Conservation (phyloP, 2,797 vertebrate species). For the Macrochelys suwanniensis region DNA sequence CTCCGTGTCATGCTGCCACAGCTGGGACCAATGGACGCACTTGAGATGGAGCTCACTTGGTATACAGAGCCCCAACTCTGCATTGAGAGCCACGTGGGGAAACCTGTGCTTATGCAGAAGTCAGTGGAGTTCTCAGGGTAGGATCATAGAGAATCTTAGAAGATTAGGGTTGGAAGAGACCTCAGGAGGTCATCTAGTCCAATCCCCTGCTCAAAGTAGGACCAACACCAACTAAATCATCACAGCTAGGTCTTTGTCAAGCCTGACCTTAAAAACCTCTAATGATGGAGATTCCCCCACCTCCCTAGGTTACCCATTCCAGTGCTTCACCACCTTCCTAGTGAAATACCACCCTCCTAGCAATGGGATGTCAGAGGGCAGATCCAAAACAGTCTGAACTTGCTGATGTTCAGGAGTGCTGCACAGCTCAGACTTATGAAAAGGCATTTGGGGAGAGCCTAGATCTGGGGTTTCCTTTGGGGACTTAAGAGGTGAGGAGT, state of each 20-base stretch:
- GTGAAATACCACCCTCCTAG: too few relatives aligned
- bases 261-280: too few relatives aligned
- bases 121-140: neutral
- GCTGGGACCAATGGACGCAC: rapidly evolving
- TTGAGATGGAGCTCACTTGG: neutral
- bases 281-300: too few relatives aligned
- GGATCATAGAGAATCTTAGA: neutral
- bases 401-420: neutral
- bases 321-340: too few relatives aligned
- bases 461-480: neutral
- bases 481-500: neutral
- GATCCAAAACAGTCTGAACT: neutral
- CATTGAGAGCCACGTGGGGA: rapidly evolving
- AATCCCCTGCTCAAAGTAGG: too few relatives aligned
- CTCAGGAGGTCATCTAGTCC: too few relatives aligned
- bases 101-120: rapidly evolving
- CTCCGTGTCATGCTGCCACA: neutral
- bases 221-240: too few relatives aligned
- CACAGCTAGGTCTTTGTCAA: too few relatives aligned
- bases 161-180: too few relatives aligned
- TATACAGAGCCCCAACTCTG: neutral
- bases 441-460: neutral
- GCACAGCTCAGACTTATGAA: neutral
- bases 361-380: neutral
- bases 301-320: too few relatives aligned